phyloP scores from a whole-genome alignment of 2,888 invertebrate genomes.

The Aspidiotus rigidus region DNA sequence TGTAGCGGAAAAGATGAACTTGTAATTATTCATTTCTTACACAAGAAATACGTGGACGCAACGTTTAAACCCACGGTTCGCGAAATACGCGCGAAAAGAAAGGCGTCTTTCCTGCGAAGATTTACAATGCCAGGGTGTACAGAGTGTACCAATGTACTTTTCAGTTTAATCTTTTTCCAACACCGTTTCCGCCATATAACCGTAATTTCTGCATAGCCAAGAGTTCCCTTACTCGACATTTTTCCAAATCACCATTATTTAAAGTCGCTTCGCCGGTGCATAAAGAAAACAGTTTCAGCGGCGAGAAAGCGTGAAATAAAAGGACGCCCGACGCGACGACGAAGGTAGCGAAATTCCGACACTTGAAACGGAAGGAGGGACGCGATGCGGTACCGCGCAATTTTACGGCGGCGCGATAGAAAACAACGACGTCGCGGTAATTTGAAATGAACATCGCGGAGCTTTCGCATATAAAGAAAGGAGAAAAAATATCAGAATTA shows the following conservation, averaged over 20 bases:
- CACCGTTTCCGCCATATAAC: not conserved
- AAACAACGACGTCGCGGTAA: not conserved
- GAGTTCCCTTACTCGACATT: constrained; percentile 2
- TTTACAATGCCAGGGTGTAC: not conserved
- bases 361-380: too few relatives aligned
- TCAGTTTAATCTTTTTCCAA: too few relatives aligned
- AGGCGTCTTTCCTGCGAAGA: too few relatives aligned
- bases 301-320: constrained; percentile 4
- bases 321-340: not conserved
- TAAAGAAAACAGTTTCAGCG: not conserved
- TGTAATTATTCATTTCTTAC: too few relatives aligned
- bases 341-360: not conserved
- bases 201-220: not conserved
- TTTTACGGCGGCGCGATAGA: too few relatives aligned
- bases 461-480: not conserved
- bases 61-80: too few relatives aligned
- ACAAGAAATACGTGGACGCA: too few relatives aligned
- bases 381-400: too few relatives aligned
- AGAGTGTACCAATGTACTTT: not conserved
- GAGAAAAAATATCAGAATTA: constrained; percentile 26
- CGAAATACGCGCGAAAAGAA: too few relatives aligned
- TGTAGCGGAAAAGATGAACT: too few relatives aligned
- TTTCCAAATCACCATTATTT: not conserved
- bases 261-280: not conserved
- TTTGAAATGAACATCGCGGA: not conserved